Evolutionary conservation across 2,797 vertebrate species (phyloP).

Genomic region (Eulemur rubriventer): DNA sequence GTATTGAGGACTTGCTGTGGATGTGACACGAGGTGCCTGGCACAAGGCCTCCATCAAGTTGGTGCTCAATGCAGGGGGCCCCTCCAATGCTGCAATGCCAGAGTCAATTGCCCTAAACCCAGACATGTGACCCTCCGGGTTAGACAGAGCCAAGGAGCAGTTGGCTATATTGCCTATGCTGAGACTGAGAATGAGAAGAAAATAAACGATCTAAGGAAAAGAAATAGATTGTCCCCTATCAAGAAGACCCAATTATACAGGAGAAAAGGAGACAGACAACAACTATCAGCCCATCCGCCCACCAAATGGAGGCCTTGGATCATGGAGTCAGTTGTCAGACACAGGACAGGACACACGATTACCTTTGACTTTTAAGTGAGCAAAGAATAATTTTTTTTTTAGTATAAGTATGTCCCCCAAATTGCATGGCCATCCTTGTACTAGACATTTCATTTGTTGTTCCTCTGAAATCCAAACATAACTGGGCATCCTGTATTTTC

Average conservation of each 20-base stretch:
- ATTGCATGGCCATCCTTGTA: background rate
- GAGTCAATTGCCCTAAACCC: background rate
- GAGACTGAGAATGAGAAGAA: background rate
- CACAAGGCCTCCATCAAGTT: background rate
- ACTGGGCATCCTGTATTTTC: background rate
- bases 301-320: background rate
- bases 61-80: background rate
- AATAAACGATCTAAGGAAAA: background rate
- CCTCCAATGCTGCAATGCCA: background rate
- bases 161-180: background rate
- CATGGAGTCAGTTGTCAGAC: too few species aligned
- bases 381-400: background rate
- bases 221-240: background rate
- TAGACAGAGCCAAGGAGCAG: background rate
- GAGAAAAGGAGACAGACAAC: background rate
- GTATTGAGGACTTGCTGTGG: background rate
- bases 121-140: background rate
- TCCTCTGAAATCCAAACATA: background rate
- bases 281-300: background rate
- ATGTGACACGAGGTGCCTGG: background rate
- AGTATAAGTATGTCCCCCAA: background rate
- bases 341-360: background rate
- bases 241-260: background rate
- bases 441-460: background rate
- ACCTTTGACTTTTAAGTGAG: background rate